Base-by-base conservation (phyloP, 2,888 invertebrate genomes). In the Hemithea aestivaria region DNA sequence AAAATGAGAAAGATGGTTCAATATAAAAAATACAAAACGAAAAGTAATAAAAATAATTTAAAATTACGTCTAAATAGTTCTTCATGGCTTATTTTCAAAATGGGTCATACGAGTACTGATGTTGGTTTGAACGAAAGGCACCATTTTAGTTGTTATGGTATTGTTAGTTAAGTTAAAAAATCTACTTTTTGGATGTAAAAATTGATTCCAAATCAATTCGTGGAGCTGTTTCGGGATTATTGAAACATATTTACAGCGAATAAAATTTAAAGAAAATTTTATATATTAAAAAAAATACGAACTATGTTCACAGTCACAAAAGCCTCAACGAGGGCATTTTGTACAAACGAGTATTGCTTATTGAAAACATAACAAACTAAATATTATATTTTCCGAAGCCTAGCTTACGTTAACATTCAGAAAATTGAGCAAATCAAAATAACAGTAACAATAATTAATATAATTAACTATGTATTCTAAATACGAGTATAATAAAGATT, bases 401-500 rank as follows among this genome's bases (percentile, higher is more conserved):
- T 83, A 79, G 64, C 79, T 80, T 79, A 82, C 63, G 65, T 56
- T 73, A 78, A 80, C 70, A 78, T 76, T 77, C 70, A 79, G 70
- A 78, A 73, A 79, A 83, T 85, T 85, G 87, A 87, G 87, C 87
- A 87, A 85, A 85, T 84, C 56, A 85, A 77, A 82, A 80, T 77
- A 84, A 84, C 82, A 84, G 61, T 76, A 84, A 84, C 80, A 83
- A 76, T 80, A 75, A 40, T 64, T n/a, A n/a, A 63, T 69, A 67
- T 59, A 72, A 43, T 40, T 36, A 48, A 68, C 58, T 68, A 71
- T 57, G 66, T 75, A 74, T 62, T 68, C 71, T 73, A 73, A 57
- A 72, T 67, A 75, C 71, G 74, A 80, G 73, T 80, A 78, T 69
- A 75, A 79, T 71, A 64, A 72, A 68, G 62, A 73, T 65, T 64